These are phyloP conservation scores for Epizoanthus rinbou DNA, from an alignment of 92 coral and sea anemone species.

Conservation along the genomic window DNA sequence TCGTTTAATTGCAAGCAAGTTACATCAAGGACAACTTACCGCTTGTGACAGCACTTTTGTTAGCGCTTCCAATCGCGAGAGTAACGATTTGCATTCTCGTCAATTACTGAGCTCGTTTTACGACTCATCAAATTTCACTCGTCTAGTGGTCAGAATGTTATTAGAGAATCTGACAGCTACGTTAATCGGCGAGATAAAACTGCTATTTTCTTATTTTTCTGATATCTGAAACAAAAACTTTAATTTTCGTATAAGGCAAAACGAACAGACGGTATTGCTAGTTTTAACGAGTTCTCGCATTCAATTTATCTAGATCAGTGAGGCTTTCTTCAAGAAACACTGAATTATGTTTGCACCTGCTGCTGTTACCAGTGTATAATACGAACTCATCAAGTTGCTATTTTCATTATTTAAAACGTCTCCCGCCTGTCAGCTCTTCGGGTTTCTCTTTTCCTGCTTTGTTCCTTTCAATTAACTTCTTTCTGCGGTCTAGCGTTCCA, in stretches of 20 bases:
- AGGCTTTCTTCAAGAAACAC: background rate
- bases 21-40: background rate
- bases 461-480: background rate
- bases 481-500: background rate
- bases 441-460: background rate
- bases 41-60: background rate
- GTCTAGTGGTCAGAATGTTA: background rate
- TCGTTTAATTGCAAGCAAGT: background rate
- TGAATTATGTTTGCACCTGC: constrained; percentile 18
- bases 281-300: background rate
- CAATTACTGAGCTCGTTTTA: background rate
- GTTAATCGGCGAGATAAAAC: background rate
- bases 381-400: constrained; percentile 27
- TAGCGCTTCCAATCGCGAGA: background rate
- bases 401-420: constrained; percentile 17
- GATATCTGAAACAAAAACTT: background rate
- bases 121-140: background rate
- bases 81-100: background rate
- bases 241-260: background rate
- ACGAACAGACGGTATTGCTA: background rate
- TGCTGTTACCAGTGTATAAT: background rate
- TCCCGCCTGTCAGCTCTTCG: constrained; percentile 2
- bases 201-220: background rate
- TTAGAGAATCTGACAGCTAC: background rate
- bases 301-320: background rate